phyloP scores from a whole-genome alignment of 2,797 vertebrate genomes.

The Spinus olivaceus region DNA sequence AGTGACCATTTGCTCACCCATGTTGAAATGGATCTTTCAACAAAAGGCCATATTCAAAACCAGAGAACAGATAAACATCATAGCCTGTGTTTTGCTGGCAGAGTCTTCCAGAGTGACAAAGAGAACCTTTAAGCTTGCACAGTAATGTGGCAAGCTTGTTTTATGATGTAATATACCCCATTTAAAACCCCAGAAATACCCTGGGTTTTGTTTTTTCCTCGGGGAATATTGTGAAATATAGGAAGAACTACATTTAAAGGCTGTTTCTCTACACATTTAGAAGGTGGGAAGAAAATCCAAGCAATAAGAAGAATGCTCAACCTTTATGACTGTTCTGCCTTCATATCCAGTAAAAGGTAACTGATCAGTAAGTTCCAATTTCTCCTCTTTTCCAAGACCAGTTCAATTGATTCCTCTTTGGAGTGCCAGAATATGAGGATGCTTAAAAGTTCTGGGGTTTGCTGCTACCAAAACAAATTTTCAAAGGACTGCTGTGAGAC shows the following conservation, averaged over 20 bases:
- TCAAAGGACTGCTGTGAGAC: not conserved
- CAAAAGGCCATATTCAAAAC: slow-evolving; percentile 33
- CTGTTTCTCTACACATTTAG: not conserved
- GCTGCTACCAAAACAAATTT: not conserved
- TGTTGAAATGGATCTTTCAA: not conserved
- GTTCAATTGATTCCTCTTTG: not conserved
- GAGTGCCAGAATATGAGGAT: not conserved
- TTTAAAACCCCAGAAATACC: not conserved
- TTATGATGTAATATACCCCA: not conserved
- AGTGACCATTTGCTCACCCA: not conserved
- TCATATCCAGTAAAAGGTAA: not conserved
- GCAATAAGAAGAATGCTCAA: not conserved
- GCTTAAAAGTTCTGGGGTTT: not conserved
- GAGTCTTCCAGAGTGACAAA: not conserved
- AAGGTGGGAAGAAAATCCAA: not conserved
- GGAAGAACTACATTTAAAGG: not conserved
- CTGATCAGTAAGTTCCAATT: not conserved
- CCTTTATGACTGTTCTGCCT: not conserved
- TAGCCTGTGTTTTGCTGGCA: not conserved
- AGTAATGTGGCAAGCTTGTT: not conserved
- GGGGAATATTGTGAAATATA: not conserved
- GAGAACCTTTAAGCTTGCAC: not conserved
- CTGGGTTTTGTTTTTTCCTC: not conserved
- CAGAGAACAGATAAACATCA: not conserved
- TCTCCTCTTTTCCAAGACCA: not conserved